Conservation (phyloP, 2,797 vertebrate genomes). For the Rhynchotus rufescens region DNA sequence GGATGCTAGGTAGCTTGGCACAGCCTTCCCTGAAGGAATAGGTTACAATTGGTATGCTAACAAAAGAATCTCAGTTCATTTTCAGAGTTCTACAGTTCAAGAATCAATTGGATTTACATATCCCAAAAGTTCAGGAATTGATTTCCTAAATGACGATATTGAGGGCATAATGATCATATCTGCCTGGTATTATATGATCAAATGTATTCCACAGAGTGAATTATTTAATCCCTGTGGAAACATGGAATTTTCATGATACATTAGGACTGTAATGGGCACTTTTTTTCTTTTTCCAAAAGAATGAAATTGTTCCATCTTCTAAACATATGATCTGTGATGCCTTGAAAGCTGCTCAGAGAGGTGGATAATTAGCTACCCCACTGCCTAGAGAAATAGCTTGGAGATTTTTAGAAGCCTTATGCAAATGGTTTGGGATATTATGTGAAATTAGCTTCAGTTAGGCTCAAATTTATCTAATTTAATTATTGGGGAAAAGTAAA, state of each 20-base stretch:
- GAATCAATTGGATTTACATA: conserved; percentile 78
- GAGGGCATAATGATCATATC: conserved; percentile 65
- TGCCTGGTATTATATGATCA: conserved; percentile 71
- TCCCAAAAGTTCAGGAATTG: conserved; percentile 75
- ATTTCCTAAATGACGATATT: conserved; percentile 78
- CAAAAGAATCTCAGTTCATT: conserved; percentile 37
- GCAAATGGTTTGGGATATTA: conserved; percentile 80
- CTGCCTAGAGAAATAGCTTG: conserved; percentile 79
- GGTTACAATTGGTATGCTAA: conserved; percentile 9
- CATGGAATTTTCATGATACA: conserved; percentile 70
- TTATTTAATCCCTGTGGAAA: conserved; percentile 70
- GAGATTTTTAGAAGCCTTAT: conserved; percentile 75
- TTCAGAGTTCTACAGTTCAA: conserved; percentile 65
- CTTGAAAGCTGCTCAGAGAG: conserved; percentile 74
- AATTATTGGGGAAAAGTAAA: conserved; percentile 78
- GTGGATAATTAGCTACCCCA: conserved; percentile 80
- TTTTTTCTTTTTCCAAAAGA: conserved; percentile 18
- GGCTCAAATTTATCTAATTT: conserved; percentile 80
- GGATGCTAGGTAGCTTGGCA: background rate
- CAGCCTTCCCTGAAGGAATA: background rate
- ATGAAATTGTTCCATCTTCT: conserved; percentile 69
- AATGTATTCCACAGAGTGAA: conserved; percentile 62
- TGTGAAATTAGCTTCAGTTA: conserved; percentile 80
- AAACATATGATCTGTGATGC: conserved; percentile 74
- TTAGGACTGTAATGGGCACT: conserved; percentile 61